Conservation (phyloP, 2,113 vertebrate genomes). For the Synchiropus splendidus region DNA sequence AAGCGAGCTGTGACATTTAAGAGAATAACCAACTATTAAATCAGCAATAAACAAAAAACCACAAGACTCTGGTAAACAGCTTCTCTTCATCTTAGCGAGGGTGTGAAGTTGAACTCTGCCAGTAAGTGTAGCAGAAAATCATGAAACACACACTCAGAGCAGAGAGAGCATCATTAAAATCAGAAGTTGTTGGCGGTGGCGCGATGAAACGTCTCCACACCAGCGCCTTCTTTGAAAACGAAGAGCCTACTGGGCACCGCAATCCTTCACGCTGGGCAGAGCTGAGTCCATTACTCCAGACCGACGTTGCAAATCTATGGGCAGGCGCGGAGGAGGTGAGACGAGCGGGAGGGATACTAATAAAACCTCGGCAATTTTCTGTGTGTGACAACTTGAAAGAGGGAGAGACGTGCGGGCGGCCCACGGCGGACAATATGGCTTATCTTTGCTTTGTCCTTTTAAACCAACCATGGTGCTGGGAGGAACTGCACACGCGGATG, state of each 20-base stretch:
- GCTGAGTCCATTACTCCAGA: conserved; percentile 34
- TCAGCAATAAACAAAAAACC: no score
- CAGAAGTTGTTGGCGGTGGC: conserved; percentile 12
- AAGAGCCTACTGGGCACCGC: conserved; percentile 25
- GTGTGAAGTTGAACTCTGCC: conserved; percentile 20
- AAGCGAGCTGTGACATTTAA: no score
- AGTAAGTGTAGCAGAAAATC: neutral
- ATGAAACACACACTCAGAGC: conserved; percentile 12
- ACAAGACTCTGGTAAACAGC: neutral
- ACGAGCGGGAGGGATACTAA: conserved; percentile 8
- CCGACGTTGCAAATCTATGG: conserved; percentile 24
- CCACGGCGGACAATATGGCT: conserved; percentile 22
- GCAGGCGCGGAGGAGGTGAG: no score
- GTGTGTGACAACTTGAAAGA: conserved; percentile 31
- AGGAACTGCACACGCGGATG: conserved; percentile 19
- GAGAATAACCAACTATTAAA: no score
- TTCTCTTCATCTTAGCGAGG: conserved; percentile 17
- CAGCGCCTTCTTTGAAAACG: conserved; percentile 32
- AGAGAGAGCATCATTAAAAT: conserved; percentile 46
- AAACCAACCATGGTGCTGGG: conserved; percentile 23
- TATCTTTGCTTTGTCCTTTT: conserved; percentile 21
- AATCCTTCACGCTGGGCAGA: conserved; percentile 31
- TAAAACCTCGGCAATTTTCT: conserved; percentile 33
- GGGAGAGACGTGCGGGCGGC: conserved; percentile 22
- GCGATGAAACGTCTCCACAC: conserved; percentile 27